Percentiles rank a stretch among this genome's conserved stretches.
Conservation (phyloP, 2,113 vertebrate species). For the Phocoena phocoena region DNA sequence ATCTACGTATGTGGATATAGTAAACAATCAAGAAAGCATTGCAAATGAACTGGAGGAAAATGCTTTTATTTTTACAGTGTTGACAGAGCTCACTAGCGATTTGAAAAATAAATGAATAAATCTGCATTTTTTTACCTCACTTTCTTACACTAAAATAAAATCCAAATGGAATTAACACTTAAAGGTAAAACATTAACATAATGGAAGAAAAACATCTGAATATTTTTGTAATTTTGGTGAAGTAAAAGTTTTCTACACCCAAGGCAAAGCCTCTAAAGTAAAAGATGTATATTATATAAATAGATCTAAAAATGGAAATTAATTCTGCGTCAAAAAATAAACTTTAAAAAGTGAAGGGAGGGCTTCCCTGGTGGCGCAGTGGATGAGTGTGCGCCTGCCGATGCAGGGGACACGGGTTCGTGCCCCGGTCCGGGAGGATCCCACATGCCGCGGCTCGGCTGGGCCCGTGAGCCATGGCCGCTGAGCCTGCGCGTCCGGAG, state of each 20-base stretch:
- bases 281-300: neutral
- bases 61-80: neutral
- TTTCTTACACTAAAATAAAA: neutral
- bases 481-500: too few relatives aligned
- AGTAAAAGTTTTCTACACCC: neutral
- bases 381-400: too few relatives aligned
- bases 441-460: too few relatives aligned
- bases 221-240: neutral
- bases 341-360: neutral
- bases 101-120: slow-evolving; percentile 21
- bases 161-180: neutral
- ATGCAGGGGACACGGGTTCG: too few relatives aligned
- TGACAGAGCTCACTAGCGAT: neutral
- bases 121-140: neutral
- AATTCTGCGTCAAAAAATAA: neutral
- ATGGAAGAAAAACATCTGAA: neutral
- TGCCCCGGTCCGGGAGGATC: too few relatives aligned
- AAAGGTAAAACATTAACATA: slow-evolving; percentile 31
- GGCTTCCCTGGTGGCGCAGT: too few relatives aligned
- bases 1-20: rapidly evolving
- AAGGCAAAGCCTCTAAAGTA: neutral
- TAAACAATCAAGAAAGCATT: neutral
- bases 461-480: too few relatives aligned
- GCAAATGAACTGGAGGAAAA: neutral
- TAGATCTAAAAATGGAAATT: neutral